Base-by-base conservation (phyloP, 2,888 invertebrate species). In the Griposia aprilina region DNA sequence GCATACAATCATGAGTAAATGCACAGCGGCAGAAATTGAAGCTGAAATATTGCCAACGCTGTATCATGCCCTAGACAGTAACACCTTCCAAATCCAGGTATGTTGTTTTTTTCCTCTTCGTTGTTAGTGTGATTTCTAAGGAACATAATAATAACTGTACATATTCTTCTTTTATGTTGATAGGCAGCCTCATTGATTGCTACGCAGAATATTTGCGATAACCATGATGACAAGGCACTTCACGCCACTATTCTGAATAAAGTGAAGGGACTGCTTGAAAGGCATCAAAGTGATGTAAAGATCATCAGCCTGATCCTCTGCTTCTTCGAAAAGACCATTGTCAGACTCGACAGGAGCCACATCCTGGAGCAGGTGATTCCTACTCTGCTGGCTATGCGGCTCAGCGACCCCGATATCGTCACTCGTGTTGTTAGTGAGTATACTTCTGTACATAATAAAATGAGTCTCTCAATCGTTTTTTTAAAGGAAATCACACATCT, bases 371-470 rank as follows among this genome's bases (percentile, higher is more conserved):
- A 99, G 90, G 98, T 99, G 67, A 97, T 99, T 87, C 99, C 99
- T 1, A 97, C 99, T 85, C 97, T 99, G 55, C 98, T 98, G 91
- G 98, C 98, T 89, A 98, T 99, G 90, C 98, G 98, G 83, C 97
- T 99, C 70, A 98, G 98, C 86, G 99, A 99, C 94, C 98, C 99
- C 15, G 98, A 99, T 92, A 98, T 99, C 89, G 98, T 99, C 87
- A 97, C 98, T 93, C 98, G 99, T 94, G 98, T 99, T 93, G 99
- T 99, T 95, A 98, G 99, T 99, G 98, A 98, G 99, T 99, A 97
- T 89, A 76, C 36, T 73, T 74, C 72, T 67, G 41, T n/a, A 60
- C 20, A 70, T 86, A 48, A 8, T 69, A 60, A 26, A 45, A 36
- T 66, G 60, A 52, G 10, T 55, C 13, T 26, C 26, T 45, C 11